These are phyloP conservation scores for Hydractinia echinata DNA, from an alignment of 30 jellyfish, hydroid and myxozoan species.

Conservation along the genomic window DNA sequence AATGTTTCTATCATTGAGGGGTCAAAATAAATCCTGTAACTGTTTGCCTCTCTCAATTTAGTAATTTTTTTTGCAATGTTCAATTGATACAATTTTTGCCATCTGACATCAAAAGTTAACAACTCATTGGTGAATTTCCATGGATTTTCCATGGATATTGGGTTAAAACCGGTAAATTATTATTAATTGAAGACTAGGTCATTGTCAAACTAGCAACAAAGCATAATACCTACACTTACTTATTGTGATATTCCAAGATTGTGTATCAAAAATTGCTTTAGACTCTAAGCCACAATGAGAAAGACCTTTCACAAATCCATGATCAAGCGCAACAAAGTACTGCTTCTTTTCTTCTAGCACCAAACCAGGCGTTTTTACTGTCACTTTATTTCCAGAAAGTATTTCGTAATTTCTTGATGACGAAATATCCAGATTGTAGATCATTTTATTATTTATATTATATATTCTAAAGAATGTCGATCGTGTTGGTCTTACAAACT, in stretches of 20 bases:
- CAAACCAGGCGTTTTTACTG: background rate
- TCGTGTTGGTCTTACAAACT: background rate
- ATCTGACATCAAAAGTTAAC: too few species aligned
- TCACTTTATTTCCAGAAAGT: background rate
- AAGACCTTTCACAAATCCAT: background rate
- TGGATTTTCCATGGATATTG: background rate
- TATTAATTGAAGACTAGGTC: background rate
- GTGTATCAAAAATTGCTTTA: background rate
- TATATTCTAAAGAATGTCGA: background rate
- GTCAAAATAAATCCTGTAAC: too few species aligned
- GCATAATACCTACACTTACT: background rate
- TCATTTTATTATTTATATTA: background rate
- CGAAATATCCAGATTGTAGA: background rate
- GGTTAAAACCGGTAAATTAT: background rate
- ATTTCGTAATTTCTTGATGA: background rate
- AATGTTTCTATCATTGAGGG: too few species aligned
- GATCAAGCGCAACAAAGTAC: background rate
- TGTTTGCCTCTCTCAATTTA: too few species aligned
- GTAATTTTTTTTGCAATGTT: too few species aligned
- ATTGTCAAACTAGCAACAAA: too few species aligned
- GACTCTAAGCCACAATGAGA: background rate
- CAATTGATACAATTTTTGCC: too few species aligned
- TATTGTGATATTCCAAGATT: background rate
- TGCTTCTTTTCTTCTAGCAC: background rate
- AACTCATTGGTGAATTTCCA: background rate